Conservation (phyloP, 2,888 invertebrate genomes). For the Lycocerus yunnanus region DNA sequence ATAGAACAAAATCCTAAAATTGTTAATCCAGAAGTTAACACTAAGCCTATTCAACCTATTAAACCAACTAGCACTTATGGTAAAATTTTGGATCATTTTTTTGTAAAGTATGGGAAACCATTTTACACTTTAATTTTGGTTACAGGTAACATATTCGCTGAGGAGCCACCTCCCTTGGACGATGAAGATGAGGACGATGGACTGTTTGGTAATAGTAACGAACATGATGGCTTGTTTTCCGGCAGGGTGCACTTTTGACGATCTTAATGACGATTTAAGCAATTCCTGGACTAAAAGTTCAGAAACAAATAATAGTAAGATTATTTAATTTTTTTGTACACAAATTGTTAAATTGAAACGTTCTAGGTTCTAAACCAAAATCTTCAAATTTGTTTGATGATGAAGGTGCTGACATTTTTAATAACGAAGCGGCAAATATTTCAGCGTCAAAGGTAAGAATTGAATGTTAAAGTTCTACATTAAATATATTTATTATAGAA, state of each 20-base stretch:
- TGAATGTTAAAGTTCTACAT: not conserved
- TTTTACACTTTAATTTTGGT: not conserved
- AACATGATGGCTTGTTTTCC: slow-evolving; percentile 46
- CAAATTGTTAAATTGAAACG: not conserved
- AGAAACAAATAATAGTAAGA: slow-evolving; percentile 5
- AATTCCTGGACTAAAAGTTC: slow-evolving; percentile 25
- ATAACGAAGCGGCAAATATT: not conserved
- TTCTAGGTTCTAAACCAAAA: slow-evolving; percentile 15
- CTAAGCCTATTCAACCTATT: slow-evolving; percentile 52
- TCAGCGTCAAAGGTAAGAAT: not conserved
- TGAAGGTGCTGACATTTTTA: slow-evolving; percentile 28
- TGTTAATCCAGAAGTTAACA: slow-evolving; percentile 53
- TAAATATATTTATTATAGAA: slow-evolving; percentile 30
- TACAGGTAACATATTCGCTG: slow-evolving; percentile 55
- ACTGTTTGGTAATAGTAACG: slow-evolving; percentile 23
- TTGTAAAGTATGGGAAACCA: not conserved
- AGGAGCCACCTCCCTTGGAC: slow-evolving; percentile 63
- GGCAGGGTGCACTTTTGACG: slow-evolving; percentile 51
- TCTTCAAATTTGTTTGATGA: slow-evolving; percentile 34
- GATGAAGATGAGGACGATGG: slow-evolving; percentile 33
- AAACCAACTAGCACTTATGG: not conserved
- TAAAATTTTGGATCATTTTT: not conserved
- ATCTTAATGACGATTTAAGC: slow-evolving; percentile 50
- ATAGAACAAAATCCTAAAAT: slow-evolving; percentile 45
- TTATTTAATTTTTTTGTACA: not conserved